These are phyloP conservation scores for Trissoscelio sp. DNA, from an alignment of 2,888 invertebrate genomes.

Conservation along the genomic window DNA sequence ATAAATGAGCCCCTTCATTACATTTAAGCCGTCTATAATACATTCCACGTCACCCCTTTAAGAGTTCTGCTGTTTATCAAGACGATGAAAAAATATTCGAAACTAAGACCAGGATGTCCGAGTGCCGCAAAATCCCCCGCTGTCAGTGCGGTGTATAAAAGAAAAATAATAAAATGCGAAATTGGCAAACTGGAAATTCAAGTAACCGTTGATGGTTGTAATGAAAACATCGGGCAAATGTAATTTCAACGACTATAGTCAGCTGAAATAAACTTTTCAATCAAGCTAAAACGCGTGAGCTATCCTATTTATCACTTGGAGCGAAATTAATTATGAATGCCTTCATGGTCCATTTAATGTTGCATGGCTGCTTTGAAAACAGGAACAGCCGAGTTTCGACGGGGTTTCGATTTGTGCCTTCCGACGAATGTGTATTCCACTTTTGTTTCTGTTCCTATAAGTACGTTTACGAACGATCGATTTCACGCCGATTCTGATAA, in stretches of 20 bases:
- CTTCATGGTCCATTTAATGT: conserved; percentile 64
- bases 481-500: conserved; percentile 57
- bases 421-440: conserved; percentile 33
- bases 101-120: conserved; percentile 28
- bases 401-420: too few species aligned
- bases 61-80: conserved; percentile 54
- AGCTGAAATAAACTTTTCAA: conserved; percentile 52
- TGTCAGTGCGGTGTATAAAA: background rate
- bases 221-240: conserved; percentile 41
- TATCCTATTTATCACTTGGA: conserved; percentile 46
- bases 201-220: conserved; percentile 20
- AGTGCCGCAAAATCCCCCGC: background rate
- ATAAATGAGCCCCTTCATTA: conserved; percentile 63
- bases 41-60: conserved; percentile 46
- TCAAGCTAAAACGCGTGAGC: conserved; percentile 54
- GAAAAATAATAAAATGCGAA: background rate
- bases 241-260: conserved; percentile 26
- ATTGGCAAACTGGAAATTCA: background rate
- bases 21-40: conserved; percentile 56
- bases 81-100: conserved; percentile 48
- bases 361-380: conserved; percentile 31
- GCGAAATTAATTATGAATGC: conserved; percentile 57
- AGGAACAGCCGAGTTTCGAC: background rate
- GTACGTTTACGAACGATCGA: conserved; percentile 50
- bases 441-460: conserved; percentile 35